These are phyloP conservation scores for Phocoena sinus DNA, from an alignment of 2,113 vertebrate genomes.

Conservation along the genomic window DNA sequence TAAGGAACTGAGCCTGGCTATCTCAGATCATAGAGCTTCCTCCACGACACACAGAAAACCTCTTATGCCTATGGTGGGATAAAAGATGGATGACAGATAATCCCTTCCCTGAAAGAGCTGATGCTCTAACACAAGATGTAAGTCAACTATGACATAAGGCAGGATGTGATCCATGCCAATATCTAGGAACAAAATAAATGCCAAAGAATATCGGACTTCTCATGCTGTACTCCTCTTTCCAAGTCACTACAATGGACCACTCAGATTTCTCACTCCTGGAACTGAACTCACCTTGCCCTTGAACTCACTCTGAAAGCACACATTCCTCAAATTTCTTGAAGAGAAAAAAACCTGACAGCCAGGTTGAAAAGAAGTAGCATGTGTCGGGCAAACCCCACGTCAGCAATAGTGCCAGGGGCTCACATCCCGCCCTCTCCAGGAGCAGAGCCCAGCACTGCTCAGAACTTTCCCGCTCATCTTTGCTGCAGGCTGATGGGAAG, in stretches of 20 bases:
- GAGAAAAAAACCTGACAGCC: not conserved
- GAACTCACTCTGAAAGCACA: not conserved
- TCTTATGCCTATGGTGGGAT: not conserved
- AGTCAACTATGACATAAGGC: not conserved
- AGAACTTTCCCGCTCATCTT: not conserved
- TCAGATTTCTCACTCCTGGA: not conserved
- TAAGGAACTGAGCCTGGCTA: not conserved
- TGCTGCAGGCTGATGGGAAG: not conserved
- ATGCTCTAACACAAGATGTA: not conserved
- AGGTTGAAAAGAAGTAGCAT: not conserved
- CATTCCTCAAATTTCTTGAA: not conserved
- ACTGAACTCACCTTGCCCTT: not conserved
- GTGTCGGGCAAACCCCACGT: not conserved
- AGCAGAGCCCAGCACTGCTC: not conserved
- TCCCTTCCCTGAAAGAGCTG: not conserved
- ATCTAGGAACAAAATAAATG: not conserved
- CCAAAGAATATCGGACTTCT: not conserved
- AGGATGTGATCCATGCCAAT: not conserved
- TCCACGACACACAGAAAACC: not conserved
- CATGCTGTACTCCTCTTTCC: not conserved
- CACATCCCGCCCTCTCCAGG: not conserved
- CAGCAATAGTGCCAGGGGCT: not conserved
- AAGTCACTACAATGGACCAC: not conserved
- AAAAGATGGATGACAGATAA: not conserved
- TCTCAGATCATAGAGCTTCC: not conserved